These are phyloP conservation scores for Cephonodes hylas DNA, from an alignment of 2,888 invertebrate genomes.

Conservation along the genomic window DNA sequence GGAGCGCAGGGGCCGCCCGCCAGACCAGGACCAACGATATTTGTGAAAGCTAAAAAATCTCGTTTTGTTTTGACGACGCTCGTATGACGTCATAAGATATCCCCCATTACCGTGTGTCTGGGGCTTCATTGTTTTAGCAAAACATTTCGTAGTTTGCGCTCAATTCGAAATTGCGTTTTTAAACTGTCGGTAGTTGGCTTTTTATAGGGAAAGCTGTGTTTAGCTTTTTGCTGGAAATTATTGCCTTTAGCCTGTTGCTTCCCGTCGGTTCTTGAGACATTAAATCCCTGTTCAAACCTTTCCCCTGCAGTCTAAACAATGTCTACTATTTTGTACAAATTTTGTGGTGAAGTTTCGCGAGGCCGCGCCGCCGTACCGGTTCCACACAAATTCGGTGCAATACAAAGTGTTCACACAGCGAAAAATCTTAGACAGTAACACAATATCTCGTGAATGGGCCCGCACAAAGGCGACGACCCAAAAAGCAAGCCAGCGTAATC, in stretches of 20 bases:
- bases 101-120: conserved; percentile 4
- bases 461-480: conserved; percentile 1
- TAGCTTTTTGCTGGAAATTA: neutral
- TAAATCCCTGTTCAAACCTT: too few relatives aligned
- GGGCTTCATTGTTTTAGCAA: neutral
- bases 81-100: conserved; percentile 8
- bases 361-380: neutral
- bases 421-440: neutral
- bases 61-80: conserved; percentile 16
- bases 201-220: neutral
- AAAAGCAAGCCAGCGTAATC: conserved; percentile 4
- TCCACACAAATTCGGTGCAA: neutral
- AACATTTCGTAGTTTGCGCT: neutral
- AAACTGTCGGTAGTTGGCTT: neutral
- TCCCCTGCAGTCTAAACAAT: too few relatives aligned
- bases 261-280: too few relatives aligned
- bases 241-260: too few relatives aligned
- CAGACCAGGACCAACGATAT: conserved; percentile 25
- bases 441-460: neutral
- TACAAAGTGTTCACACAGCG: neutral
- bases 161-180: neutral
- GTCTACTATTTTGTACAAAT: too few relatives aligned
- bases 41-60: conserved; percentile 18
- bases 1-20: conserved; percentile 12
- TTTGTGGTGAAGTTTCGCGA: too few relatives aligned